phyloP scores from a whole-genome alignment of 2,113 vertebrate species.

The Gavialis gangeticus region DNA sequence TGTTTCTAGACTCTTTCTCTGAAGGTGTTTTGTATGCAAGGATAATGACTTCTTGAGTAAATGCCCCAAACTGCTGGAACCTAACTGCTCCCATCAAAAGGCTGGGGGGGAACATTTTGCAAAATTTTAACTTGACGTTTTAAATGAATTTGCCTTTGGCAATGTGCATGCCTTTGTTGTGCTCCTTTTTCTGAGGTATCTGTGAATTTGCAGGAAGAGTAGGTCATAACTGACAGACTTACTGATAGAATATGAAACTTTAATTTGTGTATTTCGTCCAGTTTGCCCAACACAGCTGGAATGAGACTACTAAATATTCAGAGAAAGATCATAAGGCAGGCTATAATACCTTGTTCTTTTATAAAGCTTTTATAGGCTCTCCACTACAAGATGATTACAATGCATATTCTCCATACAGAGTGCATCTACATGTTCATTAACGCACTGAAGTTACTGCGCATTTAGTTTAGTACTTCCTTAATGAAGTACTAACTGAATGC shows the following conservation, averaged over 20 bases:
- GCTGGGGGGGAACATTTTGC: neutral
- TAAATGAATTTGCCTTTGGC: neutral
- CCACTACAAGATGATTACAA: neutral
- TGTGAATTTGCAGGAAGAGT: neutral
- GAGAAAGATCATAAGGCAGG: neutral
- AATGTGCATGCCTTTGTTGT: neutral
- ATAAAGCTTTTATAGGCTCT: accelerated
- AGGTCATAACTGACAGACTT: neutral
- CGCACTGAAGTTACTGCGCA: too few species aligned
- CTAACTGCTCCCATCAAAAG: neutral
- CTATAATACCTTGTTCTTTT: neutral
- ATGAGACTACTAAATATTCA: neutral
- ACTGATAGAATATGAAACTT: neutral
- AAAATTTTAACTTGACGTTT: neutral
- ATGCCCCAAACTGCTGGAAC: neutral
- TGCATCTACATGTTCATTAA: too few species aligned
- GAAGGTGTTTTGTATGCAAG: neutral
- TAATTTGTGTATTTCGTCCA: neutral
- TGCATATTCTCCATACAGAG: neutral
- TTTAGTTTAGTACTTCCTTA: too few species aligned
- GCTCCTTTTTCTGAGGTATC: neutral
- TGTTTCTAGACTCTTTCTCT: neutral
- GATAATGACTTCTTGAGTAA: neutral
- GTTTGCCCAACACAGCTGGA: neutral
- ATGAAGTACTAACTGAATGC: too few species aligned